Conservation (phyloP, 2,113 vertebrate genomes). For the Turnix velox region DNA sequence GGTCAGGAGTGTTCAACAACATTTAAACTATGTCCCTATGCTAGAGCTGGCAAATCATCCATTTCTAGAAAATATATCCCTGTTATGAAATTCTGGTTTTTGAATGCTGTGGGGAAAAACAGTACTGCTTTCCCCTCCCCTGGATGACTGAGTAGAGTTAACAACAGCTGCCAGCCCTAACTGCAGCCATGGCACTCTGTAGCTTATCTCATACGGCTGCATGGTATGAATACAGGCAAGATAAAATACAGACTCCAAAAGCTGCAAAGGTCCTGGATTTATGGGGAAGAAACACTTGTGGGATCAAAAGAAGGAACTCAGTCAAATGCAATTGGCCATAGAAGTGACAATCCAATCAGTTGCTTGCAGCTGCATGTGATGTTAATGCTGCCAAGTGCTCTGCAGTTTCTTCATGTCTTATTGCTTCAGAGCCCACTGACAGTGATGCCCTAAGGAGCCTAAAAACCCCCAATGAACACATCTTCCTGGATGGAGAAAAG, state of each 20-base stretch:
- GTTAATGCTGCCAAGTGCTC: background rate
- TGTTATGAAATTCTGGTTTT: background rate
- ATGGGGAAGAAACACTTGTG: background rate
- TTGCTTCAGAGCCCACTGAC: background rate
- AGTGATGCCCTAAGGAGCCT: background rate
- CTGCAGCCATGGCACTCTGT: background rate
- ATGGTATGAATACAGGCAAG: background rate
- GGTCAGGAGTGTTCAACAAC: background rate
- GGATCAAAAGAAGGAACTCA: background rate
- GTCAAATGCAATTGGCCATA: background rate
- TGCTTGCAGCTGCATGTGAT: accelerated
- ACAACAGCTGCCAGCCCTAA: background rate
- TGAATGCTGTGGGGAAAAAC: background rate
- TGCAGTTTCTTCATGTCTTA: background rate
- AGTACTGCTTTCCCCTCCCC: background rate
- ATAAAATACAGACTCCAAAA: background rate
- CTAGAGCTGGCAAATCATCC: background rate
- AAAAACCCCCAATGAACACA: background rate
- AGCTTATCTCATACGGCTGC: background rate
- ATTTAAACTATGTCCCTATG: background rate
- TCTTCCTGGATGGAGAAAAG: background rate
- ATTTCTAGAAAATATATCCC: background rate
- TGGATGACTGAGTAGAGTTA: background rate
- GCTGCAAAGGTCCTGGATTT: background rate
- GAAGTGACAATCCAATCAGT: background rate